Percentiles rank a stretch among this genome's conserved stretches.
Evolutionary conservation across 2,888 invertebrate species (phyloP).

Genomic region (Seira ritae): DNA sequence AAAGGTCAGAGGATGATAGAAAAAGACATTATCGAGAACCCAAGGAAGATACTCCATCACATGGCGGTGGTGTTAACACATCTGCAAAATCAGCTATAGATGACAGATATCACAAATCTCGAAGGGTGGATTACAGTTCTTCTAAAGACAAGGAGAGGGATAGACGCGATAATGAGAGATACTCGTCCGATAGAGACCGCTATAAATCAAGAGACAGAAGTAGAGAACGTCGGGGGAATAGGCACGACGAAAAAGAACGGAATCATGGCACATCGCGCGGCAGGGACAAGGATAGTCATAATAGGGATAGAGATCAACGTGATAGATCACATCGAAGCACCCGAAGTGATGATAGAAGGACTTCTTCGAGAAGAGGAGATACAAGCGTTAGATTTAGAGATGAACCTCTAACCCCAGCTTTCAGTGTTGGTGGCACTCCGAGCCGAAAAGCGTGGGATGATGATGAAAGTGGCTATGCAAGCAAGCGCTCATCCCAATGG

Average conservation of each 20-base stretch:
- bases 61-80: conserved; percentile 93
- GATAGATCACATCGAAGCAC: conserved; percentile 66
- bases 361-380: conserved; percentile 66
- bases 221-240: conserved; percentile 73
- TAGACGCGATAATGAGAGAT: conserved; percentile 75
- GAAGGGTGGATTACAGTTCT: conserved; percentile 84
- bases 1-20: conserved; percentile 54
- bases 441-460: conserved; percentile 77
- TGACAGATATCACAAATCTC: conserved; percentile 80
- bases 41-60: conserved; percentile 93
- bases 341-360: conserved; percentile 74
- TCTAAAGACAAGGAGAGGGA: conserved; percentile 78
- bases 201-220: conserved; percentile 49
- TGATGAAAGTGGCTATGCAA: conserved; percentile 63
- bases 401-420: conserved; percentile 90
- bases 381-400: conserved; percentile 81
- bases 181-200: conserved; percentile 64
- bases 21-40: conserved; percentile 84
- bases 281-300: conserved; percentile 19
- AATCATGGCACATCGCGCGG: conserved; percentile 62
- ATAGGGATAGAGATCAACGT: conserved; percentile 34
- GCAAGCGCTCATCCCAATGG: conserved; percentile 67
- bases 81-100: conserved; percentile 85
- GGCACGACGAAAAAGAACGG: conserved; percentile 74
- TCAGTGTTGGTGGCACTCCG: conserved; percentile 80